These are phyloP conservation scores for Ailurus styani DNA, from an alignment of 2,113 vertebrate genomes.

Conservation along the genomic window DNA sequence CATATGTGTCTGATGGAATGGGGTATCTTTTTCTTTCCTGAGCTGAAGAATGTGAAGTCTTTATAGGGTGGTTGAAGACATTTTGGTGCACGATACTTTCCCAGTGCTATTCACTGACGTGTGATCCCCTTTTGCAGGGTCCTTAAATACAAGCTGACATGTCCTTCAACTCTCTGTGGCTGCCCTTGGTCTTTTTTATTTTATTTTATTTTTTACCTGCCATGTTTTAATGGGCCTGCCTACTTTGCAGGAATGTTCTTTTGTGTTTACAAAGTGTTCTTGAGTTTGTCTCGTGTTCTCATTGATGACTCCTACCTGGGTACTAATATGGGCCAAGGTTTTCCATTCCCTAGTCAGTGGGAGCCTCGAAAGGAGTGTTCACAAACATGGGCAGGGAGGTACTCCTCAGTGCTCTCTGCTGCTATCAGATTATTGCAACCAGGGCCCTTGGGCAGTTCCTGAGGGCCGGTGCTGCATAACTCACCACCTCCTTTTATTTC, in stretches of 20 bases:
- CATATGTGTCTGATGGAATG: not conserved
- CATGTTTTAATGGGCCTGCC: not conserved
- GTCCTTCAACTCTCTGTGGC: not conserved
- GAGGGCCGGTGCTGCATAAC: not conserved
- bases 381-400: not conserved
- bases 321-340: not conserved
- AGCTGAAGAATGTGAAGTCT: not conserved
- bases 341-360: not conserved
- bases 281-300: not conserved
- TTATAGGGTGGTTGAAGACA: not conserved
- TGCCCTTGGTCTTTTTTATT: not conserved
- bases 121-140: not conserved
- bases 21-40: not conserved
- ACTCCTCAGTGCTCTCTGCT: not conserved
- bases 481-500: not conserved
- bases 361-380: not conserved
- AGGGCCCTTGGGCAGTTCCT: not conserved
- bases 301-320: not conserved
- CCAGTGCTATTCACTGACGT: not conserved
- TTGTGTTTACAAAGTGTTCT: slow-evolving; percentile 28
- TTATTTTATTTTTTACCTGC: not conserved
- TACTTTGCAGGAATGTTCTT: not conserved
- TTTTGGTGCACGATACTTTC: not conserved
- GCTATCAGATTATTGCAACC: not conserved
- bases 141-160: not conserved